Evolutionary conservation across 2,888 invertebrate genomes (phyloP).

Genomic region (Craniophora ligustri): DNA sequence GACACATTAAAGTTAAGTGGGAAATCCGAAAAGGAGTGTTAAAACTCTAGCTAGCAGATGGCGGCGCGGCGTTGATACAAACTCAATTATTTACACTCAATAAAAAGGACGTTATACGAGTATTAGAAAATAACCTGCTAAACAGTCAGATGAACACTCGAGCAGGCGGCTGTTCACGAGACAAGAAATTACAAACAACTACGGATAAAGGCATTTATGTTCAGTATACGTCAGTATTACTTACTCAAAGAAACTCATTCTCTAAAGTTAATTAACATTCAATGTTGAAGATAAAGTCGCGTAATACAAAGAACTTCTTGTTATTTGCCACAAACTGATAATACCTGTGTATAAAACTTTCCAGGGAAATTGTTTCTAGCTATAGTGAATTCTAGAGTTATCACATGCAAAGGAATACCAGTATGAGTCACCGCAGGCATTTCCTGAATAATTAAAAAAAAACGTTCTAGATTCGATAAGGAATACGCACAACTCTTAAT

Average conservation of each 20-base stretch:
- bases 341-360: too few species aligned
- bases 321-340: background rate
- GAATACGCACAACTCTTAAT: constrained; percentile 63
- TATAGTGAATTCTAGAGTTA: too few species aligned
- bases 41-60: constrained; percentile 81
- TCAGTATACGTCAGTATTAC: constrained; percentile 6
- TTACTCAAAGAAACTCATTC: constrained; percentile 5
- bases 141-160: constrained; percentile 65
- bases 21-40: constrained; percentile 87
- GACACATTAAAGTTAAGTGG: constrained; percentile 87
- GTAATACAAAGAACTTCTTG: too few species aligned
- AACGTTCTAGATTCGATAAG: constrained; percentile 41
- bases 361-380: too few species aligned
- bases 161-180: constrained; percentile 67
- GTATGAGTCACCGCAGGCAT: background rate
- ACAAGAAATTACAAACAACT: constrained; percentile 61
- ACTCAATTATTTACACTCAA: constrained; percentile 89
- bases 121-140: constrained; percentile 82
- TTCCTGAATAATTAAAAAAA: constrained; percentile 21
- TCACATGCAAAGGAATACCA: too few species aligned
- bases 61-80: constrained; percentile 83
- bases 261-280: background rate
- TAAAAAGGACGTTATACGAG: constrained; percentile 87
- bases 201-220: constrained; percentile 26
- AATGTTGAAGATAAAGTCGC: background rate